Conservation (phyloP, 2,888 invertebrate genomes). For the Athrips mouffetella region DNA sequence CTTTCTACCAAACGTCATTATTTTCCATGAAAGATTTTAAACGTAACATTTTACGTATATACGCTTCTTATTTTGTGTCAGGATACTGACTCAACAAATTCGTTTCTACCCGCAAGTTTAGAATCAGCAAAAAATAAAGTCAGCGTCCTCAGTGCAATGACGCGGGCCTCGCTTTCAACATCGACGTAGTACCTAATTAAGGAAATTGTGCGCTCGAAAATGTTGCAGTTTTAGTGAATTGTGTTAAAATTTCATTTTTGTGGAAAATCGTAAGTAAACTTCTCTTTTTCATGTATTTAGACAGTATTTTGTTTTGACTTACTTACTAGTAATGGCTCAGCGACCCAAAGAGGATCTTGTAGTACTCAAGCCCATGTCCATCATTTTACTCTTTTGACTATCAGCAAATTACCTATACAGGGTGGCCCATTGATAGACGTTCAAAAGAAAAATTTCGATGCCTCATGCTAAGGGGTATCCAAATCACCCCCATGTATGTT, state of each 20-base stretch:
- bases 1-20: no score
- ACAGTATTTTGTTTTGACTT: not conserved
- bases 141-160: slow-evolving; percentile 33
- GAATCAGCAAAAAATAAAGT: slow-evolving; percentile 42
- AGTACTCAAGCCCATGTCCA: no score
- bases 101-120: slow-evolving; percentile 34
- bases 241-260: slow-evolving; percentile 8
- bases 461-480: no score
- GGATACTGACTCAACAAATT: slow-evolving; percentile 30
- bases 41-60: not conserved
- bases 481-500: no score
- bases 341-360: no score
- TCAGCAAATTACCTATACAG: no score
- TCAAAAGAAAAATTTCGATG: no score
- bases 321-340: no score
- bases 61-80: slow-evolving; percentile 1
- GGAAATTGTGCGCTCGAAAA: slow-evolving; percentile 20
- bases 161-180: not conserved
- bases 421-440: no score
- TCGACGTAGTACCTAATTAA: not conserved
- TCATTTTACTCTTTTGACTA: no score
- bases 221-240: slow-evolving; percentile 3
- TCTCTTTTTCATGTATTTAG: not conserved
- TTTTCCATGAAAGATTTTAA: no score
- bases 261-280: slow-evolving; percentile 10